phyloP scores from a whole-genome alignment of 2,113 vertebrate genomes.

The Cromileptes altivelis region DNA sequence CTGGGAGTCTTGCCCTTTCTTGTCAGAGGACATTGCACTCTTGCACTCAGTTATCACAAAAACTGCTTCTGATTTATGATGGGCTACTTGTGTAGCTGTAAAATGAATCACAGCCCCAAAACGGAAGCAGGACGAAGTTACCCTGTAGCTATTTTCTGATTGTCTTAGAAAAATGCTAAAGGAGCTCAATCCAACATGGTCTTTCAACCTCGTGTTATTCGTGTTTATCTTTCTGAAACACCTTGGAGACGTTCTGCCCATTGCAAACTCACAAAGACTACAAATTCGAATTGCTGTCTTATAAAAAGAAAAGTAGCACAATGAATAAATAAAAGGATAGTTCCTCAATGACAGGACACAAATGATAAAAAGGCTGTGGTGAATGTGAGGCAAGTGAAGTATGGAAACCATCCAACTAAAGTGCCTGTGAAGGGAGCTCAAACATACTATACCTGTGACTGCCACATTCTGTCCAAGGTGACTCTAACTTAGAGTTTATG shows the following conservation, averaged over 20 bases:
- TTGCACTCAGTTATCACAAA: constrained; percentile 22
- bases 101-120: constrained; percentile 28
- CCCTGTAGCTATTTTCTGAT: constrained; percentile 38
- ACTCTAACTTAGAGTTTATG: constrained; percentile 33
- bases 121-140: constrained; percentile 20
- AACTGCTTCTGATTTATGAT: constrained; percentile 31
- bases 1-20: constrained; percentile 22
- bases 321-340: constrained; percentile 57
- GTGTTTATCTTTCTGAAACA: constrained; percentile 54
- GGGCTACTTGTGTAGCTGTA: constrained; percentile 25
- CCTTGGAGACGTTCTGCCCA: constrained; percentile 24
- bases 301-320: constrained; percentile 24
- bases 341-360: constrained; percentile 54
- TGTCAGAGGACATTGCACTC: constrained; percentile 33
- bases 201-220: constrained; percentile 18
- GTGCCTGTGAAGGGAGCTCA: constrained; percentile 36
- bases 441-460: constrained; percentile 22
- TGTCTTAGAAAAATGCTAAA: constrained; percentile 18
- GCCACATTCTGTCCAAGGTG: constrained; percentile 54
- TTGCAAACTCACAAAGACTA: constrained; percentile 24
- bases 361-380: constrained; percentile 49
- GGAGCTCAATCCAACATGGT: constrained; percentile 22
- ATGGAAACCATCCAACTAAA: constrained; percentile 14
- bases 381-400: constrained; percentile 39
- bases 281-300: constrained; percentile 44